Evolutionary conservation across 2,113 vertebrate genomes (phyloP).

Genomic region (Potamarius usumacintae): DNA sequence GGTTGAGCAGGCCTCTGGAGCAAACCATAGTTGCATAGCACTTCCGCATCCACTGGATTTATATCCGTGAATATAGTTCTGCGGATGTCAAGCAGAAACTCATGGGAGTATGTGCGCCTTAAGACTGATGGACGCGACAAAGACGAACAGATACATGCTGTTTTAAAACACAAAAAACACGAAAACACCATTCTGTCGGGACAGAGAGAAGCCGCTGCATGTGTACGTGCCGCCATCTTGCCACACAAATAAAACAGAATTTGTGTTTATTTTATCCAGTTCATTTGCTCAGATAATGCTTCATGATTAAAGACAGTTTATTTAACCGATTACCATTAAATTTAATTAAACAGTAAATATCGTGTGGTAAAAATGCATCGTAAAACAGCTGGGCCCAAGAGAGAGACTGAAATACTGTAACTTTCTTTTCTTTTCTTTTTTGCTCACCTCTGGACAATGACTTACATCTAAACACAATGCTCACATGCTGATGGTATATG

Average conservation of each 20-base stretch:
- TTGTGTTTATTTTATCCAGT: background rate
- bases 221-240: no score
- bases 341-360: background rate
- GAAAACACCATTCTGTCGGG: no score
- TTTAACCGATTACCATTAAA: background rate
- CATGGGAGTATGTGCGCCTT: no score
- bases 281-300: background rate
- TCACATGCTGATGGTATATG: background rate
- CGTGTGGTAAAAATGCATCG: background rate
- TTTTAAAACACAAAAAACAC: no score
- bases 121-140: no score
- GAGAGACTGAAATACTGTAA: background rate
- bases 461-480: slow-evolving; percentile 3
- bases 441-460: background rate
- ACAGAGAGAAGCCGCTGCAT: no score
- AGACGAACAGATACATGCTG: no score
- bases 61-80: no score
- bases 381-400: background rate
- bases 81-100: no score
- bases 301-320: background rate
- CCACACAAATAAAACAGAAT: background rate
- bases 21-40: no score
- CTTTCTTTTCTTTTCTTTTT: background rate
- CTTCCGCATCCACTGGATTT: no score
- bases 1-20: no score